Conservation (phyloP, 1,140 invertebrate species). For the Mactra quadrangularis region DNA sequence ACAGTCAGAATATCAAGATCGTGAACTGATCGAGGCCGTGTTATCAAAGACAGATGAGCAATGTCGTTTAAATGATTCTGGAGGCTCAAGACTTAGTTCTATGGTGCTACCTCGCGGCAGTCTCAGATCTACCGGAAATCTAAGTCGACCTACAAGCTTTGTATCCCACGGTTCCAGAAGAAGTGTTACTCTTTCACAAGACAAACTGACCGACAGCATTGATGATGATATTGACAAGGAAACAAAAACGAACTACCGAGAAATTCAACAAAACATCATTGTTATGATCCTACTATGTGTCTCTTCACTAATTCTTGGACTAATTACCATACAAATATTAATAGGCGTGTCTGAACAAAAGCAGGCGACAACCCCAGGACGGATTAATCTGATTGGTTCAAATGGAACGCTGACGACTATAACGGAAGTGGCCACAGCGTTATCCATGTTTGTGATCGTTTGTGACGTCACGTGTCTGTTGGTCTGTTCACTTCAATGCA, state of each 20-base stretch:
- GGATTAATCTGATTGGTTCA: conserved; percentile 16
- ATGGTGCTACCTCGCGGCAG: conserved; percentile 22
- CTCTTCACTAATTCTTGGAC: conserved; percentile 24
- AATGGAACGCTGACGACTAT: conserved; percentile 33
- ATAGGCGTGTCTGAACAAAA: conserved; percentile 10
- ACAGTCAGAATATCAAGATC: conserved; percentile 32
- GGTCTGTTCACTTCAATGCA: conserved; percentile 48
- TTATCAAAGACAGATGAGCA: conserved; percentile 43
- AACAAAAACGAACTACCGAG: background rate
- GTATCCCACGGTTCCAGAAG: conserved; percentile 32
- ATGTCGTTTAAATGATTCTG: conserved; percentile 50
- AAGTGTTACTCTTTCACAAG: conserved; percentile 49
- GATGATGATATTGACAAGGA: conserved; percentile 8
- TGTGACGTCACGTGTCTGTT: conserved; percentile 53
- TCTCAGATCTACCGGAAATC: conserved; percentile 40
- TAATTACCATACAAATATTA: conserved; percentile 34
- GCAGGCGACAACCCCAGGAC: background rate
- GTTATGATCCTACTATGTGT: conserved; percentile 26
- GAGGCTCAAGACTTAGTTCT: conserved; percentile 31
- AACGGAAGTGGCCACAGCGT: conserved; percentile 56
- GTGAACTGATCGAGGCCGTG: conserved; percentile 56
- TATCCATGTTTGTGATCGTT: conserved; percentile 55
- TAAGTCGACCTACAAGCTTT: conserved; percentile 60
- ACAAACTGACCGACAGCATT: conserved; percentile 34
- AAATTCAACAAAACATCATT: conserved; percentile 15